These are phyloP conservation scores for Epistrophe grossulariae DNA, from an alignment of 2,888 invertebrate genomes.

Conservation along the genomic window DNA sequence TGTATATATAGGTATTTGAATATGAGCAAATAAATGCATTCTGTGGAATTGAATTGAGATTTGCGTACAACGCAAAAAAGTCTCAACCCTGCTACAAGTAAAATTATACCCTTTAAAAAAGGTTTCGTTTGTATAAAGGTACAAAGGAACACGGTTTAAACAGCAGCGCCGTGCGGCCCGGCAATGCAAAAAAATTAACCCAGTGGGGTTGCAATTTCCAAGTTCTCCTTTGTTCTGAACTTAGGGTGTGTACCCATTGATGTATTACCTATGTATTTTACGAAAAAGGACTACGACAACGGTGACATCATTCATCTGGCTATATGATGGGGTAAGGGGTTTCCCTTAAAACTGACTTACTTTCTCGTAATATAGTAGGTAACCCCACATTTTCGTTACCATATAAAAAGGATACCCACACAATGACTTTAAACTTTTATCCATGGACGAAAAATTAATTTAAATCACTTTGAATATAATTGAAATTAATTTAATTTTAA, in stretches of 20 bases:
- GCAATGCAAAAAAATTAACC: constrained; percentile 25
- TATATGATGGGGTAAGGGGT: not conserved
- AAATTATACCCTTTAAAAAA: not conserved
- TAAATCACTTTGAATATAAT: constrained; percentile 28
- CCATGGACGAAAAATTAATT: constrained; percentile 36
- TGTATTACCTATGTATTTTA: not conserved
- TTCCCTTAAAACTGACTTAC: not conserved
- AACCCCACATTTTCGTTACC: not conserved
- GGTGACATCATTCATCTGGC: constrained; percentile 56
- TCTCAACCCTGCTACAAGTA: not conserved
- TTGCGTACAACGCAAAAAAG: not conserved
- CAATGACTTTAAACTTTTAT: not conserved
- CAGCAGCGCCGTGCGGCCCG: constrained; percentile 1
- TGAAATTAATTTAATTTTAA: constrained; percentile 21
- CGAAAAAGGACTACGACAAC: constrained; percentile 47
- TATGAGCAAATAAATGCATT: not conserved
- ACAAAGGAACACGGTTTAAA: not conserved
- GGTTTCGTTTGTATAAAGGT: not conserved
- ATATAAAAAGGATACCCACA: not conserved
- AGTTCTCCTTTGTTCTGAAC: constrained; percentile 50
- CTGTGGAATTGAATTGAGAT: not conserved
- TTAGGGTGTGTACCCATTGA: constrained; percentile 39
- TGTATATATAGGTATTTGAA: not conserved
- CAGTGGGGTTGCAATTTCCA: constrained; percentile 48
- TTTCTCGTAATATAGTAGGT: not conserved